Percentiles rank a stretch among this genome's conserved stretches.
Evolutionary conservation across 2,888 invertebrate genomes (phyloP).

Genomic region (Zygaena filipendulae): DNA sequence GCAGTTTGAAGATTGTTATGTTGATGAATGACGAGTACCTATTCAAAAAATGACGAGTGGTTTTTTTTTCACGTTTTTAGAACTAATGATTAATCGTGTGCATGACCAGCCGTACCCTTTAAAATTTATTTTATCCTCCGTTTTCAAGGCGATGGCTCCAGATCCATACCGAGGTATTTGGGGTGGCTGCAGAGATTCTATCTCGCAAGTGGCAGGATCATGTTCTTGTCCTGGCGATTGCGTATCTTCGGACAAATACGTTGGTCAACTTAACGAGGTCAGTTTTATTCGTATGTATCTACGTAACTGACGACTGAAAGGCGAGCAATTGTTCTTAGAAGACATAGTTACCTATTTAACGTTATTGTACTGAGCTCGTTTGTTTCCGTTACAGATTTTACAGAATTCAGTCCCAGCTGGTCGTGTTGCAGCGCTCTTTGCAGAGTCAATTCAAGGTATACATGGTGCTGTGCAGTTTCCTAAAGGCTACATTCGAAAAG

Average conservation of each 20-base stretch:
- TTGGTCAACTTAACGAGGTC: slow-evolving; percentile 79
- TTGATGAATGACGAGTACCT: too few species aligned
- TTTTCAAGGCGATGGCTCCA: slow-evolving; percentile 92
- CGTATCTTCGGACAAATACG: slow-evolving; percentile 80
- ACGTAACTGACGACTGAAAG: too few species aligned
- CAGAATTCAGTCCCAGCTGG: slow-evolving; percentile 81
- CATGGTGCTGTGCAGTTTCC: slow-evolving; percentile 95
- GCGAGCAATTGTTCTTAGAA: too few species aligned
- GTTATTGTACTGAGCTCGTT: too few species aligned
- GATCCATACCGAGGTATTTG: slow-evolving; percentile 92
- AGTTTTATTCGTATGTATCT: background rate
- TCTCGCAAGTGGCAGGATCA: slow-evolving; percentile 74
- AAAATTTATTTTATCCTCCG: too few species aligned
- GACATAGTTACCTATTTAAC: too few species aligned
- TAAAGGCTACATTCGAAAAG: slow-evolving; percentile 84
- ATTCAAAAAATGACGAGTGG: background rate
- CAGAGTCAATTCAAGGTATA: slow-evolving; percentile 96
- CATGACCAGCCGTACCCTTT: background rate
- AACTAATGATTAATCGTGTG: background rate
- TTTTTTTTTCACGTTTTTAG: background rate
- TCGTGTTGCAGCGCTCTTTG: slow-evolving; percentile 88
- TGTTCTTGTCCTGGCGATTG: slow-evolving; percentile 78
- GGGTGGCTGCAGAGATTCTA: slow-evolving; percentile 96
- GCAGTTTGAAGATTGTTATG: too few species aligned
- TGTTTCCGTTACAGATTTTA: slow-evolving; percentile 64